phyloP scores from a whole-genome alignment of 2,888 invertebrate genomes.

The Drosophila limbata region DNA sequence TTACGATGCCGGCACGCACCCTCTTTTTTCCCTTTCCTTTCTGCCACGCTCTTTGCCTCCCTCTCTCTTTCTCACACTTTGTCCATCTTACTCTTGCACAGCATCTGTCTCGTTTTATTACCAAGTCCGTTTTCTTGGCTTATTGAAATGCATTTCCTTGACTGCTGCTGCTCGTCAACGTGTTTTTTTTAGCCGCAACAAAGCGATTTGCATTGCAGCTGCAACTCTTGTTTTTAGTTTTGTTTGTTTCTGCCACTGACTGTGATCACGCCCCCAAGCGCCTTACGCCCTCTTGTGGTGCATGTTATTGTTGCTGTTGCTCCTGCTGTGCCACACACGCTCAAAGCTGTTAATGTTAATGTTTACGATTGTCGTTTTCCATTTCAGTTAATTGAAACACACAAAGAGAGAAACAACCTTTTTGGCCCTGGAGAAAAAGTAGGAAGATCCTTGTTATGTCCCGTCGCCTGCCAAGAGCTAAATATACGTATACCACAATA shows the following conservation, averaged over 20 bases:
- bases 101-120: constrained; percentile 26
- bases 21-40: background rate
- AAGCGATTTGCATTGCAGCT: constrained; percentile 69
- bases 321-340: constrained; percentile 20
- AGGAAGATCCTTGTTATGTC: constrained; percentile 19
- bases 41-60: background rate
- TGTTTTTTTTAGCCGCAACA: constrained; percentile 50
- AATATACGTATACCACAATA: constrained; percentile 20
- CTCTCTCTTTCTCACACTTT: background rate
- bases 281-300: constrained; percentile 22
- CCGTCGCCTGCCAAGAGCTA: constrained; percentile 33
- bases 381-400: constrained; percentile 74
- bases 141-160: constrained; percentile 68
- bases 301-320: constrained; percentile 3
- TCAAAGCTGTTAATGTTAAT: constrained; percentile 71
- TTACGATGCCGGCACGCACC: constrained; percentile 60
- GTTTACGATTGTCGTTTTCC: constrained; percentile 74
- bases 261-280: background rate
- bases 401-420: constrained; percentile 29
- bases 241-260: background rate
- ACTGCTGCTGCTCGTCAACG: constrained; percentile 64
- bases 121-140: constrained; percentile 58
- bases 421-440: constrained; percentile 4
- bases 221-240: constrained; percentile 39
- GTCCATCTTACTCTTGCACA: constrained; percentile 1